phyloP scores from a whole-genome alignment of 2,113 vertebrate species.

The Mobula birostris region DNA sequence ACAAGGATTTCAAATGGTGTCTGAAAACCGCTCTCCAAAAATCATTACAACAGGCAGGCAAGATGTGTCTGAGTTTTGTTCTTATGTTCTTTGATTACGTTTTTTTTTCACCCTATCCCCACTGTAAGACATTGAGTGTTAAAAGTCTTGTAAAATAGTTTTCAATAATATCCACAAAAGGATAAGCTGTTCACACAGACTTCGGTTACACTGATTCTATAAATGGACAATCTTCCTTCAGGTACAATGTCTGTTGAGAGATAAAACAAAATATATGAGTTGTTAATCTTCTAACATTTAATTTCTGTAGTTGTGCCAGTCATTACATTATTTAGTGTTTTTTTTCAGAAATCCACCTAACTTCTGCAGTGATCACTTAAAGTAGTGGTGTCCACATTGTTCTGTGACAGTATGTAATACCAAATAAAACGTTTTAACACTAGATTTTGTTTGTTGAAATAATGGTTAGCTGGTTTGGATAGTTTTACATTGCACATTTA shows the following conservation, averaged over 20 bases:
- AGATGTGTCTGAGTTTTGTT: neutral
- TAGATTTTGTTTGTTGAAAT: neutral
- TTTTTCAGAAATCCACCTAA: neutral
- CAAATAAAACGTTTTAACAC: too few species aligned
- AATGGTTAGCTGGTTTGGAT: neutral
- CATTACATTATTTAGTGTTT: too few species aligned
- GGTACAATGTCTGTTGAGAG: neutral
- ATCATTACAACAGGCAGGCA: neutral
- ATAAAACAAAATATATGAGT: neutral
- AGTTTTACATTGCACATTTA: too few species aligned
- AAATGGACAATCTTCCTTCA: neutral
- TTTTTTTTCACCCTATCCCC: too few species aligned
- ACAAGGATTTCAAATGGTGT: neutral
- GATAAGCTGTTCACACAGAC: neutral
- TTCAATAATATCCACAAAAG: neutral
- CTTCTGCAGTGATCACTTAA: neutral
- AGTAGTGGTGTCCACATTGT: neutral
- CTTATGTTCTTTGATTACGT: neutral
- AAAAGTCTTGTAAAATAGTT: neutral
- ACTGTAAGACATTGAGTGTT: neutral
- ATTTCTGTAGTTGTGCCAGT: neutral
- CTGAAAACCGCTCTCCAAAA: neutral
- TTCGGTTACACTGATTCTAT: neutral
- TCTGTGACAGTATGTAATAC: too few species aligned
- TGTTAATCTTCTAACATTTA: neutral